Evolutionary conservation across 2,888 invertebrate species (phyloP), one percentile per base, ranked within the genome.

Genomic region (Julus scandinavius): DNA sequence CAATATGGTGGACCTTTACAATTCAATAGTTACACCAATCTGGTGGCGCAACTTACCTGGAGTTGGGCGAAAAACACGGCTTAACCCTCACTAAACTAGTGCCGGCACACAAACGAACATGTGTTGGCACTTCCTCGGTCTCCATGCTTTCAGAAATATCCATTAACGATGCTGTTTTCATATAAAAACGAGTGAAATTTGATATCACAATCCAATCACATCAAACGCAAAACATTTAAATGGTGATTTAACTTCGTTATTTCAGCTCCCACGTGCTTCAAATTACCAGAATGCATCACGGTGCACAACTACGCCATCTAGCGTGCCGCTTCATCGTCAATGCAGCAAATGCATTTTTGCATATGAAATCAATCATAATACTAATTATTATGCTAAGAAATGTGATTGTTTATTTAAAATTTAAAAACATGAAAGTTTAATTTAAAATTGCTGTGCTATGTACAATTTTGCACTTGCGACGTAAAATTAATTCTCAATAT

Each of bases 51-150:
- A 85, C 88, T 2, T 54, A 88, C 88, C 49, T 86, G 15, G 86
- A 87, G 72, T 88, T 87, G 1, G 63, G 50, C 5, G 88, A 88
- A 29, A 88, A 88, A 54, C 86, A 86, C 4, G 87, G 88, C 20
- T 87, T 87, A 17, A 45, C 40, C 38, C 49, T 88, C 13, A 88
- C 87, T 80, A 88, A 49, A 49, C 87, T 87, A 20, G 58, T 38
- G 6, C 88, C 88, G 20, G 87, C 86, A 15, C 80, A 41, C 9
- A 72, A 72, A 20, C 72, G 72, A 72, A 72, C 29, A 11, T 29
- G 20, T 7, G 20, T 7, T 29, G 4, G 20, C 29, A 7, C 7
- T 29, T 72, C 29, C 0, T 29, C 72, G 72, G 1, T 72, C 5
- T 72, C 72, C 7, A 1, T 29, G 6, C 29, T 72, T 72, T 72